Base-by-base conservation (phyloP, 2,113 vertebrate species). In the Cyanocitta stelleri region DNA sequence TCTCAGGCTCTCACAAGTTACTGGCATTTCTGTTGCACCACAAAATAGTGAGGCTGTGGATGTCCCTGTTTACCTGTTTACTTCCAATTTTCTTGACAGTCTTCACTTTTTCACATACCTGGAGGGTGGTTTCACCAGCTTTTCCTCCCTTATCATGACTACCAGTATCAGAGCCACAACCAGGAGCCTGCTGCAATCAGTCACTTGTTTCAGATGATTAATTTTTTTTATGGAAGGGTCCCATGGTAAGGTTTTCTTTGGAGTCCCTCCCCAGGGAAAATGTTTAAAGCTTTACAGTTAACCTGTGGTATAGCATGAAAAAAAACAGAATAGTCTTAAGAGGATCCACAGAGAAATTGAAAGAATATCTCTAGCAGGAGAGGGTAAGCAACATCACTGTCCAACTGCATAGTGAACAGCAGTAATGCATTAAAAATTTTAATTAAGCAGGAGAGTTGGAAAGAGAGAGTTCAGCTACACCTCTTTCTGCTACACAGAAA, bases 1-100 rank as follows among this genome's bases (percentile, higher is more conserved):
- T 88, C 71, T 92, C n/a, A 79, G 66, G 77, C 29, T 74, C 63
- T 96, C 62, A 67, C 82, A 96, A 63, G 78, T 93, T 94, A 95
- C 95, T 69, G 66, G 74, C 62, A 73, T 91, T 95, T 92, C 85
- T 90, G 26, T 61, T 89, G 80, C 58, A 52, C 48, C 59, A 37
- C 59, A 69, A 79, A 90, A 87, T 2, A 80, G 48, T 16, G 75
- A 93, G 76, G 32, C 35, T 43, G 6, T 35, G 37, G 44, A 78
- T 90, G 64, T 93, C 77, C 13, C 39, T 41, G 13, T 41, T 41
- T 41, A 41, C 88, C 92, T 91, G 73, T 93, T 97, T 92, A 46
- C 51, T 83, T 92, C 61, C 21, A 46, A 51, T 93, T 88, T 86
- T 62, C 80, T 90, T 72, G 44, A 73, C 61, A 85, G 17, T 64